phyloP scores from a whole-genome alignment of 1,140 invertebrate species.

The Anoplophora glabripennis region DNA sequence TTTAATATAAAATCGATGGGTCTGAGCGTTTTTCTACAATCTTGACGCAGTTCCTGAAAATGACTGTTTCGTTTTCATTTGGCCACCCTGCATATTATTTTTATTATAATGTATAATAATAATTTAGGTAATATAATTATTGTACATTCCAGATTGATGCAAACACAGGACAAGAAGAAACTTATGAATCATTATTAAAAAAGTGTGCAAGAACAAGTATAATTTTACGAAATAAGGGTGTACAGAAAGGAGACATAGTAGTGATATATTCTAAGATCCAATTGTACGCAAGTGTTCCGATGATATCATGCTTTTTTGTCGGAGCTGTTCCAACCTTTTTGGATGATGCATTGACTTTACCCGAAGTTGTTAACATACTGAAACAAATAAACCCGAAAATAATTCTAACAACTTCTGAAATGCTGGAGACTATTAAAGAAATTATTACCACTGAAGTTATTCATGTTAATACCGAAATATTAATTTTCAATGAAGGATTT shows the following conservation, averaged over 20 bases:
- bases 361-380: conserved; percentile 27
- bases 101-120: too few relatives aligned
- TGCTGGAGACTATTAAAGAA: conserved; percentile 22
- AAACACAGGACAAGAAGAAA: conserved; percentile 44
- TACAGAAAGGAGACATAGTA: conserved; percentile 44
- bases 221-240: conserved; percentile 35
- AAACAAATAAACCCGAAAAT: conserved; percentile 32
- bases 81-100: too few relatives aligned
- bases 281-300: conserved; percentile 42
- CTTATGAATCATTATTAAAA: conserved; percentile 37
- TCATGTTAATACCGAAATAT: too few relatives aligned
- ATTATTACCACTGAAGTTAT: conserved; percentile 27
- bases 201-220: conserved; percentile 42
- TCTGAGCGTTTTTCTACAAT: too few relatives aligned
- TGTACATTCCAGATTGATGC: conserved; percentile 51
- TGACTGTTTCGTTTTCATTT: too few relatives aligned
- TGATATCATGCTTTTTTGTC: conserved; percentile 41
- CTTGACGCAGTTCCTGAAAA: too few relatives aligned
- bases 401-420: conserved; percentile 21
- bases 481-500: too few relatives aligned
- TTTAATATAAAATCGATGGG: too few relatives aligned
- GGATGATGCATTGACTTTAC: conserved; percentile 26
- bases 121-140: too few relatives aligned
- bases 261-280: conserved; percentile 45
- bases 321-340: conserved; percentile 30